Evolutionary conservation across 2,113 vertebrate species (phyloP).

Genomic region (Eurystomus gularis): DNA sequence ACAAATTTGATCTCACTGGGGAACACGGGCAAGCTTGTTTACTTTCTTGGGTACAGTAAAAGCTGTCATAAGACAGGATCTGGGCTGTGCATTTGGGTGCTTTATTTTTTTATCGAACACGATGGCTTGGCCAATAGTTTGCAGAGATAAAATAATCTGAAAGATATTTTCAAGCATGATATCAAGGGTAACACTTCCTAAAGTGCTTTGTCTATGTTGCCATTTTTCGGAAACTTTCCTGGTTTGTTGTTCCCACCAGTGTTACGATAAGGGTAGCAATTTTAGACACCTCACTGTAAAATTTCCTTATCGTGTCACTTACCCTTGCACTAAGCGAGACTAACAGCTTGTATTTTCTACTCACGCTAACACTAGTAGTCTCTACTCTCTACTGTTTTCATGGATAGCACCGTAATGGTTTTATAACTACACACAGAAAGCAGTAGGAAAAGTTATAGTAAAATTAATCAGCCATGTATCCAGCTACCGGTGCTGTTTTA

Average conservation of each 20-base stretch:
- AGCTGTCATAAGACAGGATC: not conserved
- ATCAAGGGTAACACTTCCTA: conserved; percentile 8
- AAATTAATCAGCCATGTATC: not conserved
- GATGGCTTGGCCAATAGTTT: not conserved
- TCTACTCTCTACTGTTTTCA: not conserved
- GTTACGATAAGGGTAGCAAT: not conserved
- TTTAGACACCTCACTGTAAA: conserved; percentile 3
- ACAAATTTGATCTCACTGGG: not conserved
- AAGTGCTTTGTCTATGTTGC: not conserved
- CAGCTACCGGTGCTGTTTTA: not conserved
- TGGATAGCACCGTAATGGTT: not conserved
- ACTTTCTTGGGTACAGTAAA: not conserved
- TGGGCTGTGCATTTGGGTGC: not conserved
- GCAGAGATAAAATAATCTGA: conserved; percentile 4
- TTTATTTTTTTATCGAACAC: not conserved
- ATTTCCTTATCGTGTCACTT: not conserved
- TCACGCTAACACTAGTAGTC: not conserved
- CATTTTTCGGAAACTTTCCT: not conserved
- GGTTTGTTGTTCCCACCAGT: not conserved
- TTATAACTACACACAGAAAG: not conserved
- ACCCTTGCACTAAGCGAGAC: not conserved
- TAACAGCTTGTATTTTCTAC: conserved; percentile 39
- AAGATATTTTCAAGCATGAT: not conserved
- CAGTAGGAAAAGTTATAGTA: not conserved
- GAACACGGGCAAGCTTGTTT: not conserved